Percentiles rank a stretch among this genome's conserved stretches.
These are phyloP conservation scores for Pycnonotus jocosus DNA, from an alignment of 2,113 vertebrate species.

Conservation along the genomic window DNA sequence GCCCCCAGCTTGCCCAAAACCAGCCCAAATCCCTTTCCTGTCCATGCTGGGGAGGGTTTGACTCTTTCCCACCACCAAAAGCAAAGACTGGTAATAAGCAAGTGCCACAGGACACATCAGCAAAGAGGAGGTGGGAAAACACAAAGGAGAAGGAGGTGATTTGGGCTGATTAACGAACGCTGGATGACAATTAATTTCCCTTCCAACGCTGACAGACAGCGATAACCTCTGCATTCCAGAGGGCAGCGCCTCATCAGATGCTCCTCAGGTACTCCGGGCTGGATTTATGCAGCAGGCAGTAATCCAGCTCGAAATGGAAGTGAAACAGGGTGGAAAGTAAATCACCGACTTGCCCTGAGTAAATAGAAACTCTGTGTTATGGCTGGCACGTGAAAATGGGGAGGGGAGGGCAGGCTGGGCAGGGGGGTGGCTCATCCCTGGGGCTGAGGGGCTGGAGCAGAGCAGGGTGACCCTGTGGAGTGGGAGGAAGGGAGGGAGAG, in stretches of 20 bases:
- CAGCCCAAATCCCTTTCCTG: background rate
- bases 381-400: background rate
- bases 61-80: background rate
- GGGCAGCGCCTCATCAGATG: background rate
- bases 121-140: background rate
- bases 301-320: background rate
- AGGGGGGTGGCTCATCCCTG: background rate
- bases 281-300: slow-evolving; percentile 6
- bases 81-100: background rate
- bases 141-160: background rate
- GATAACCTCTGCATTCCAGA: background rate
- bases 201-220: background rate
- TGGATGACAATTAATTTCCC: background rate
- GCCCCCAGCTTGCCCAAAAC: background rate
- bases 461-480: no score
- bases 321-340: background rate
- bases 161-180: background rate
- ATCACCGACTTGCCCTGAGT: background rate
- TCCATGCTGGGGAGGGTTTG: rapidly evolving
- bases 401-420: background rate
- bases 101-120: background rate
- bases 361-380: background rate
- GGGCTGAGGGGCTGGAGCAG: background rate
- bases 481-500: background rate
- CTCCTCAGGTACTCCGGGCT: background rate